phyloP scores from a whole-genome alignment of 2,113 vertebrate species.

The Pangasianodon hypophthalmus region DNA sequence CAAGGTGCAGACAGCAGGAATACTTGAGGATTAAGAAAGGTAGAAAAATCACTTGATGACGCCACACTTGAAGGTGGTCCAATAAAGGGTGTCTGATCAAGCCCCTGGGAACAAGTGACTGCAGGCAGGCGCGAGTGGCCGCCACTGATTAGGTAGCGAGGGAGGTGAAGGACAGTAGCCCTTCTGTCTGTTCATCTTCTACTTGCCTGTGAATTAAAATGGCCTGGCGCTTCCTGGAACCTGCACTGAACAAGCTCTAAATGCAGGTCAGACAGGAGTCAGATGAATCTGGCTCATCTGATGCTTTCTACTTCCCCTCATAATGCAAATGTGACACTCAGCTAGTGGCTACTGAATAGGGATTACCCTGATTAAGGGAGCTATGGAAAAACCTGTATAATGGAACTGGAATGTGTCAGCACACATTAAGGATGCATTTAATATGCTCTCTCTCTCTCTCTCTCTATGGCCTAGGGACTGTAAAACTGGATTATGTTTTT shows the following conservation, averaged over 20 bases:
- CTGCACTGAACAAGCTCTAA: slow-evolving; percentile 2
- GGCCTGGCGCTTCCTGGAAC: slow-evolving; percentile 9
- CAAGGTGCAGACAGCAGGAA: slow-evolving; percentile 65
- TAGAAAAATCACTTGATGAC: slow-evolving; percentile 66
- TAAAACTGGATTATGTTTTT: slow-evolving; percentile 49
- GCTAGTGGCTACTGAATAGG: not conserved
- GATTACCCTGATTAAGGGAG: slow-evolving; percentile 25
- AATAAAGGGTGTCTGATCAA: slow-evolving; percentile 58
- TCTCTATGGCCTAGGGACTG: slow-evolving; percentile 5
- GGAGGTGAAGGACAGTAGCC: slow-evolving; percentile 51
- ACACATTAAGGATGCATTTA: slow-evolving; percentile 19
- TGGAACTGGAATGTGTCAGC: not conserved
- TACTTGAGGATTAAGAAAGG: slow-evolving; percentile 73
- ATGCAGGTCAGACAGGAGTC: not conserved
- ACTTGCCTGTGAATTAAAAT: slow-evolving; percentile 34
- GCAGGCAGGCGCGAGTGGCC: slow-evolving; percentile 26
- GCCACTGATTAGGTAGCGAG: slow-evolving; percentile 45
- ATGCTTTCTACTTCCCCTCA: not conserved
- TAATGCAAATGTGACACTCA: slow-evolving; percentile 5
- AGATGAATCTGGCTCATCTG: slow-evolving; percentile 14
- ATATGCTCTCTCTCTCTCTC: not conserved
- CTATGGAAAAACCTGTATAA: slow-evolving; percentile 9
- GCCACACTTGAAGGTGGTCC: slow-evolving; percentile 60
- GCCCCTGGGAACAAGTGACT: slow-evolving; percentile 30
- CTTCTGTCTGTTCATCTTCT: slow-evolving; percentile 30